These are phyloP conservation scores for Cydia amplana DNA, from an alignment of 1,140 invertebrate species.

Conservation along the genomic window DNA sequence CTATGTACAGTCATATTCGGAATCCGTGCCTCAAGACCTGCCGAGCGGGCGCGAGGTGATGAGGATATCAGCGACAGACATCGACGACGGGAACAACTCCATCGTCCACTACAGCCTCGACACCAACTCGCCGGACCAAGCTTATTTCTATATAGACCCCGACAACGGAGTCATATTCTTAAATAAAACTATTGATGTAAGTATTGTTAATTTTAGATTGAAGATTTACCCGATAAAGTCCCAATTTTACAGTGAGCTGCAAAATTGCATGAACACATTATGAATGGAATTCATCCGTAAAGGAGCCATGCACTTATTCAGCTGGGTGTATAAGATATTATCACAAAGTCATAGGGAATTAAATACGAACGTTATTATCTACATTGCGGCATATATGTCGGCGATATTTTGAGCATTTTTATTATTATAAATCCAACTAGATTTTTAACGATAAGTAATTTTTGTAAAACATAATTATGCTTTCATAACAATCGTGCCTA, in stretches of 20 bases:
- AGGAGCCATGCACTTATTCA: too few relatives aligned
- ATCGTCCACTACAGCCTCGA: conserved; percentile 85
- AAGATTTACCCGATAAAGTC: neutral
- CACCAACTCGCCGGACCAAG: conserved; percentile 80
- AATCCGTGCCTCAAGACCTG: conserved; percentile 88
- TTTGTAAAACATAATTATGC: neutral
- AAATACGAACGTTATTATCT: neutral
- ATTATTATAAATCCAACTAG: neutral
- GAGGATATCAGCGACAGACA: conserved; percentile 92
- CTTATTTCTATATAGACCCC: conserved; percentile 88
- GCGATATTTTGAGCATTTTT: neutral
- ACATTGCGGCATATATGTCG: neutral
- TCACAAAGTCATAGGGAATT: too few relatives aligned
- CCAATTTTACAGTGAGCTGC: neutral
- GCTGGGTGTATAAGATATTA: too few relatives aligned
- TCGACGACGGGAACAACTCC: conserved; percentile 92
- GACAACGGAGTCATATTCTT: conserved; percentile 90
- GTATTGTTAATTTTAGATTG: conserved; percentile 50
- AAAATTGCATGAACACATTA: too few relatives aligned
- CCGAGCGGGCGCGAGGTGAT: conserved; percentile 86
- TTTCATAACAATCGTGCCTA: neutral
- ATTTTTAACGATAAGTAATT: neutral
- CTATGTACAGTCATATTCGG: conserved; percentile 83
- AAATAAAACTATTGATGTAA: conserved; percentile 85
- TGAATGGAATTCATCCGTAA: too few relatives aligned